Evolutionary conservation across 1,140 invertebrate genomes (phyloP), one percentile per base, ranked within the genome.

Genomic region (Drosophila hydei): DNA sequence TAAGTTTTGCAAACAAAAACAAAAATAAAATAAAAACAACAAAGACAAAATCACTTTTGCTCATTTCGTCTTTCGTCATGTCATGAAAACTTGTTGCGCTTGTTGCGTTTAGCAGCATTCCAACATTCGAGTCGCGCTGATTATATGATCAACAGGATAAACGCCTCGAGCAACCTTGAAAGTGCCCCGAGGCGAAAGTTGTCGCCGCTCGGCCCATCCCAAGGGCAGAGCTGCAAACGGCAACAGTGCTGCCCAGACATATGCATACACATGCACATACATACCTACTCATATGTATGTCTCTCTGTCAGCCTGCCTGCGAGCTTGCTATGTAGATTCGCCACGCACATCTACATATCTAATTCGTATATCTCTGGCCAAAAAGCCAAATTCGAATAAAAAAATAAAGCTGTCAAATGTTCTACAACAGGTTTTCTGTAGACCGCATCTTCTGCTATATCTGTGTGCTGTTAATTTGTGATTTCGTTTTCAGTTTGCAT

Each of bases 1-100:
- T 84, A 84, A 84, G 80, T 84, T 47, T 42, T 27, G n/a, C 30
- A 40, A 72, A 67, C 12, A 65, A 56, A 16, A 5, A 42, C 12
- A 38, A 36, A 12, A 4, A 36, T 9, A 36, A 14, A n/a, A 30
- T 9, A 0, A 33, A 11, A 33, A 33, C 6, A 33, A 11, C 9
- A 33, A 11, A 42, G 11, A 16, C 38, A 16, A 42, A 16, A 16
- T 42, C 14, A 42, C 38, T 30, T 45, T 59, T 56, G 38, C 19
- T 42, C 18, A 33, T 54, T 55, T 43, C n/a, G 30, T 56, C 18
- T 36, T 36, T 55, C 52, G 52, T 55, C 52, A 42, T 42, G n/a
- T 55, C 21, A 16, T 42, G 40, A 21, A 61, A 47, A 64, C 54
- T 42, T 18, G 55, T 43, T 58, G 55, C 50, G 5, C 8, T 42